Evolutionary conservation across 37 sponge, comb jelly and placozoan species (phyloP).

Genomic region (Aplysina aerophoba): DNA sequence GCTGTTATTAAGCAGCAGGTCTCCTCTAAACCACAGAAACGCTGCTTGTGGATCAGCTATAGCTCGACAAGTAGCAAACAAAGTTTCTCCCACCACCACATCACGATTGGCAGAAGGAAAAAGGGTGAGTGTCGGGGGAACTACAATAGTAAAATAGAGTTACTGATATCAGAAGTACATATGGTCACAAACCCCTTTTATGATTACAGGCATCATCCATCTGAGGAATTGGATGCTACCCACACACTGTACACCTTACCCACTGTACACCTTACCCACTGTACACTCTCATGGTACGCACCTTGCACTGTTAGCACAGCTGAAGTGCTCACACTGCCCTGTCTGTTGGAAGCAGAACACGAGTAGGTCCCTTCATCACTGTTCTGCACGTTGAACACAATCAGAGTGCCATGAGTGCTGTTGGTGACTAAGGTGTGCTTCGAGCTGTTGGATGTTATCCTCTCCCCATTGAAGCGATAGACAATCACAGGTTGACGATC

Average conservation of each 20-base stretch:
- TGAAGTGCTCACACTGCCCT: not conserved
- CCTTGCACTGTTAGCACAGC: too few species aligned
- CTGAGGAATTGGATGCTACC: too few species aligned
- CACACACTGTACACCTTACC: too few species aligned
- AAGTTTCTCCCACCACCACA: not conserved
- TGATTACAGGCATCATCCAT: too few species aligned
- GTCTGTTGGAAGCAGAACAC: slow-evolving; percentile 18
- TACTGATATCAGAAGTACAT: not conserved
- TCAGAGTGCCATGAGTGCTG: not conserved
- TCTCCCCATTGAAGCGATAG: not conserved
- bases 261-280: too few species aligned
- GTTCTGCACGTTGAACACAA: not conserved
- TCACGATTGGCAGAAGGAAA: not conserved
- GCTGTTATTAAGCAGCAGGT: not conserved
- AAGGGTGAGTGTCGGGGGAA: not conserved
- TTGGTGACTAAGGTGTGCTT: not conserved
- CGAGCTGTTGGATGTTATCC: not conserved
- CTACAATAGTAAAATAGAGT: not conserved
- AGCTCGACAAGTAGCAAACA: not conserved
- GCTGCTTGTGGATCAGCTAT: not conserved
- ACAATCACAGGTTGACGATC: not conserved
- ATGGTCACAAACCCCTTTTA: not conserved
- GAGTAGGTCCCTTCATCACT: slow-evolving; percentile 9
- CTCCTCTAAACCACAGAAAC: not conserved
- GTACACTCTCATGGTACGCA: too few species aligned